phyloP scores from a whole-genome alignment of 2,113 vertebrate genomes.

The Marmota flaviventris region DNA sequence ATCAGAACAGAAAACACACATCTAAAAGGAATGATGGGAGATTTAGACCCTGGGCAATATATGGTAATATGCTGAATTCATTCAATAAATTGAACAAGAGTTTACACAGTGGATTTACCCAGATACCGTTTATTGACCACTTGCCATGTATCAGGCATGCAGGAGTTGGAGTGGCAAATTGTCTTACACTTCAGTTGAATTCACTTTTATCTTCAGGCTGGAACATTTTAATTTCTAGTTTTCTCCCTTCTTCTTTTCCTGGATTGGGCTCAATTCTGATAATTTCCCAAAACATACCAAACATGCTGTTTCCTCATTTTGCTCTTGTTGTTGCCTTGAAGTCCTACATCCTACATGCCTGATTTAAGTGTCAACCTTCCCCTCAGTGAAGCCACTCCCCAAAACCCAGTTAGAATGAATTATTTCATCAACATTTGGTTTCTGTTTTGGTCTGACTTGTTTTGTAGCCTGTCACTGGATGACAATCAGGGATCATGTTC shows the following conservation, averaged over 20 bases:
- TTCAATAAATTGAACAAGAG: neutral
- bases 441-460: neutral
- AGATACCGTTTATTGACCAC: neutral
- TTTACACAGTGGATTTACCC: neutral
- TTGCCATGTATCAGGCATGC: neutral
- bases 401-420: neutral
- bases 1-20: slow-evolving; percentile 84
- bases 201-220: slow-evolving; percentile 8
- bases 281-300: neutral
- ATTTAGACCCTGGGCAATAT: slow-evolving; percentile 73
- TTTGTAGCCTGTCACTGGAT: neutral
- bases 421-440: neutral
- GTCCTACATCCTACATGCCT: neutral
- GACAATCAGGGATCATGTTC: neutral
- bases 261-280: neutral
- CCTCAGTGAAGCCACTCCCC: neutral
- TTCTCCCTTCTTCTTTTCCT: slow-evolving; percentile 17
- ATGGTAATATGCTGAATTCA: slow-evolving; percentile 79
- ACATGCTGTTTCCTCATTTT: neutral
- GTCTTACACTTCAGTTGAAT: neutral
- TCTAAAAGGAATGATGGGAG: slow-evolving; percentile 85
- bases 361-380: neutral
- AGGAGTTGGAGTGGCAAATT: neutral
- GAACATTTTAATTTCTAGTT: slow-evolving; percentile 7
- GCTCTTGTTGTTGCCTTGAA: neutral